Percentiles rank a stretch among this genome's conserved stretches.
Conservation (phyloP, 2,113 vertebrate genomes). For the Plectropomus leopardus region DNA sequence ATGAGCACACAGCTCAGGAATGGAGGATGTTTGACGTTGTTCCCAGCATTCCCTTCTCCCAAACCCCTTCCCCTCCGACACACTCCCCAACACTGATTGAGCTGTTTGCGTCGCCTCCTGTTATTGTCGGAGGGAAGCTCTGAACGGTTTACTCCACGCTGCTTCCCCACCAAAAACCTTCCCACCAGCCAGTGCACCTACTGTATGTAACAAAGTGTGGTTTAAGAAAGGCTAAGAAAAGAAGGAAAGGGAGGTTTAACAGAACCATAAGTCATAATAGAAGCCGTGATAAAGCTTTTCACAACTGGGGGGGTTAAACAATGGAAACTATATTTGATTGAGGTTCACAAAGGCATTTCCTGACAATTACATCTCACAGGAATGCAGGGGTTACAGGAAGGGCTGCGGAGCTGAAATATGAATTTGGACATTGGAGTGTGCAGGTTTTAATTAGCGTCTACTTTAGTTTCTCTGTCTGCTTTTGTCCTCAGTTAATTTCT, state of each 20-base stretch:
- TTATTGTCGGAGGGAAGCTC: slow-evolving; percentile 71
- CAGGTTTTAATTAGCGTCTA: slow-evolving; percentile 5
- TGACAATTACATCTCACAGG: slow-evolving; percentile 51
- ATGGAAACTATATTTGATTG: slow-evolving; percentile 67
- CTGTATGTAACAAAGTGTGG: not conserved
- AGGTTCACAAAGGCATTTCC: slow-evolving; percentile 74
- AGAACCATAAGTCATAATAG: slow-evolving; percentile 18
- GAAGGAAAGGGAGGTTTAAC: slow-evolving; percentile 37
- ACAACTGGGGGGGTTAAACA: slow-evolving; percentile 46
- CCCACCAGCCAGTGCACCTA: slow-evolving; percentile 4
- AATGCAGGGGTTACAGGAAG: slow-evolving; percentile 44
- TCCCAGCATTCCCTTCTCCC: slow-evolving; percentile 71
- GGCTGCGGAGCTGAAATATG: slow-evolving; percentile 22
- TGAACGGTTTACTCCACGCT: slow-evolving; percentile 34
- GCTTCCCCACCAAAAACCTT: slow-evolving; percentile 22
- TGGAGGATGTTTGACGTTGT: slow-evolving; percentile 87
- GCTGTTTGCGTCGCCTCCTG: slow-evolving; percentile 80
- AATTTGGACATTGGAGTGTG: slow-evolving; percentile 20
- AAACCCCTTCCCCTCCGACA: slow-evolving; percentile 62
- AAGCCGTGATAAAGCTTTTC: slow-evolving; percentile 31
- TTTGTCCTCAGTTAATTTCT: not conserved
- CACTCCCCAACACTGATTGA: slow-evolving; percentile 74
- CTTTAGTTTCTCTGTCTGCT: slow-evolving; percentile 6
- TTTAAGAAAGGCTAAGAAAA: slow-evolving; percentile 32
- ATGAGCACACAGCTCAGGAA: slow-evolving; percentile 84